A percentile compares a stretch with the other conserved stretches of the same genome.
phyloP scores from a whole-genome alignment of 2,797 vertebrate species.

The Onychomys torridus region DNA sequence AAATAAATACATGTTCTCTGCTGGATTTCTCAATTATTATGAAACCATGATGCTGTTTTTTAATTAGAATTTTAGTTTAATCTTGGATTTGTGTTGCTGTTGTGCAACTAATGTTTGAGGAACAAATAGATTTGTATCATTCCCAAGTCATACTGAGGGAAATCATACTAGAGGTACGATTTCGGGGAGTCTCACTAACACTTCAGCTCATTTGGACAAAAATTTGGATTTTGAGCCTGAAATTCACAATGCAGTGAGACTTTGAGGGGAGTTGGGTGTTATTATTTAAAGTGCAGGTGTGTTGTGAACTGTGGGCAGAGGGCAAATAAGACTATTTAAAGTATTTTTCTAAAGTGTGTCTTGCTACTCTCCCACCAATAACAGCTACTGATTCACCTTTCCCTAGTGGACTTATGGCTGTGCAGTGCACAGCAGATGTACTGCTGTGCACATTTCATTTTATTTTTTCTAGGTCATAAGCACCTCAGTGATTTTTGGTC shows the following conservation, averaged over 20 bases:
- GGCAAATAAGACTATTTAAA: not conserved
- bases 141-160: not conserved
- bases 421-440: fast-evolving
- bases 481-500: not conserved
- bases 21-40: not conserved
- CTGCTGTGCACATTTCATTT: not conserved
- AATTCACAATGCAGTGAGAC: not conserved
- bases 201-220: not conserved
- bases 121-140: not conserved
- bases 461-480: not conserved
- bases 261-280: not conserved
- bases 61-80: too few relatives aligned
- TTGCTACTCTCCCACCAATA: not conserved
- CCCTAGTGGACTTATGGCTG: not conserved
- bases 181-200: not conserved
- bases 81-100: not conserved
- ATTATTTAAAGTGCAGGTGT: fast-evolving
- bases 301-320: not conserved
- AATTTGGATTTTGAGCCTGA: not conserved
- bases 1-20: not conserved
- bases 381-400: not conserved
- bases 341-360: not conserved
- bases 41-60: not conserved
- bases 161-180: not conserved
- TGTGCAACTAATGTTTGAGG: not conserved